Conservation (phyloP, 2,797 vertebrate species). For the Epinephelus awoara region DNA sequence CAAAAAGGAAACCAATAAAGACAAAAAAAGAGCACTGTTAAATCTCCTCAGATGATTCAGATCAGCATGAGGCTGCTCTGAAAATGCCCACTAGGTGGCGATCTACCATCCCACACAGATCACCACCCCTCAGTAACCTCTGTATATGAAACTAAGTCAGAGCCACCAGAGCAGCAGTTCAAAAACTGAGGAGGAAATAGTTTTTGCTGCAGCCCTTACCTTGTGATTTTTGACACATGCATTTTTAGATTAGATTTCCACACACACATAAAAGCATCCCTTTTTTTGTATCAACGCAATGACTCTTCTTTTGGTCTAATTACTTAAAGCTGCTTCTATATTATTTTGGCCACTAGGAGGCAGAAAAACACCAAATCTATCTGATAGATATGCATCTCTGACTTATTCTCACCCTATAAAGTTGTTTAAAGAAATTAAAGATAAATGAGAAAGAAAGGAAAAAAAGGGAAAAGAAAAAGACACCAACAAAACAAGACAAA, state of each 20-base stretch:
- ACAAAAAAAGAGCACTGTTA: neutral
- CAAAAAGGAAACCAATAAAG: constrained; percentile 21
- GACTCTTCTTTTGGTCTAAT: neutral
- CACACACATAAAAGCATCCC: too few relatives aligned
- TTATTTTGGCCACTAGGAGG: neutral
- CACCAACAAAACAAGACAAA: too few relatives aligned
- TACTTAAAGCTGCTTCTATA: neutral
- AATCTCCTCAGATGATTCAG: neutral
- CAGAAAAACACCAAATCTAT: neutral
- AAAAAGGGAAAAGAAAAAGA: too few relatives aligned
- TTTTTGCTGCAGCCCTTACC: neutral
- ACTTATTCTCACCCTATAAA: neutral
- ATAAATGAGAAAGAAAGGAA: too few relatives aligned
- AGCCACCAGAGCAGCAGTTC: neutral
- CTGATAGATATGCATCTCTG: neutral
- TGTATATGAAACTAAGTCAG: neutral
- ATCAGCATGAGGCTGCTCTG: neutral
- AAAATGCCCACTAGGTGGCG: constrained; percentile 38
- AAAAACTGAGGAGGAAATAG: neutral
- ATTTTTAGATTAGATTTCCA: neutral
- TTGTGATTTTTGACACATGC: neutral
- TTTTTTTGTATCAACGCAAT: neutral
- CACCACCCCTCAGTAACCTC: neutral
- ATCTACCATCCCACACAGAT: neutral
- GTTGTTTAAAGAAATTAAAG: too few relatives aligned